phyloP scores from a whole-genome alignment of 1,140 invertebrate species.

The Panagrolaimus sp. region DNA sequence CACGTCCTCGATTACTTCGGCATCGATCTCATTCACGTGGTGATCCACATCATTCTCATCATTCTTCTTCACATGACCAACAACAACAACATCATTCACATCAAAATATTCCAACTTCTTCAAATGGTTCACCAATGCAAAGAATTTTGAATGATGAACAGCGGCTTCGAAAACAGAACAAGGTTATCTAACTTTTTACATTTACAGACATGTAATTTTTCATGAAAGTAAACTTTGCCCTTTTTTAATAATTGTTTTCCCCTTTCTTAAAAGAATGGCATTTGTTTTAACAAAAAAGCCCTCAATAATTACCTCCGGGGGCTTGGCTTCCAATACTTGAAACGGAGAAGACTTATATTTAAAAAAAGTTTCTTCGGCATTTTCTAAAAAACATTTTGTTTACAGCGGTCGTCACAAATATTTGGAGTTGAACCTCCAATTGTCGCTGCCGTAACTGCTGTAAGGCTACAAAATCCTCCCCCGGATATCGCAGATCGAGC shows the following conservation, averaged over 20 bases:
- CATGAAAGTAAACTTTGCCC: too few relatives aligned
- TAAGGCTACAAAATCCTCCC: background rate
- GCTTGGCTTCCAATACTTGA: background rate
- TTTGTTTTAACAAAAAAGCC: too few relatives aligned
- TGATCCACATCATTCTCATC: background rate
- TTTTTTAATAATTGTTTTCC: too few relatives aligned
- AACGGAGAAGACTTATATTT: background rate
- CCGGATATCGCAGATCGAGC: background rate
- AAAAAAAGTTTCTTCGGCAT: too few relatives aligned
- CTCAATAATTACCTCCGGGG: too few relatives aligned
- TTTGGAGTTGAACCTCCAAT: background rate
- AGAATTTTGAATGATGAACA: constrained; percentile 2
- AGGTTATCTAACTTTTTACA: background rate
- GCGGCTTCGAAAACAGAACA: background rate
- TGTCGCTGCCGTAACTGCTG: background rate
- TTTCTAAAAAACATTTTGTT: background rate
- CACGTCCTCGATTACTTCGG: constrained; percentile 10
- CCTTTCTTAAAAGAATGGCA: too few relatives aligned
- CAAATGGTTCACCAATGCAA: constrained; percentile 9
- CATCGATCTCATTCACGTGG: constrained; percentile 5
- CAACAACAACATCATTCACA: too few relatives aligned
- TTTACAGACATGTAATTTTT: too few relatives aligned
- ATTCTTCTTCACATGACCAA: background rate
- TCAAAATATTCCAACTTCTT: background rate
- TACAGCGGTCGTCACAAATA: constrained; percentile 11